A percentile compares a stretch with the other conserved stretches of the same genome.
Conservation (phyloP, 2,888 invertebrate genomes). For the Drosophila colorata region DNA sequence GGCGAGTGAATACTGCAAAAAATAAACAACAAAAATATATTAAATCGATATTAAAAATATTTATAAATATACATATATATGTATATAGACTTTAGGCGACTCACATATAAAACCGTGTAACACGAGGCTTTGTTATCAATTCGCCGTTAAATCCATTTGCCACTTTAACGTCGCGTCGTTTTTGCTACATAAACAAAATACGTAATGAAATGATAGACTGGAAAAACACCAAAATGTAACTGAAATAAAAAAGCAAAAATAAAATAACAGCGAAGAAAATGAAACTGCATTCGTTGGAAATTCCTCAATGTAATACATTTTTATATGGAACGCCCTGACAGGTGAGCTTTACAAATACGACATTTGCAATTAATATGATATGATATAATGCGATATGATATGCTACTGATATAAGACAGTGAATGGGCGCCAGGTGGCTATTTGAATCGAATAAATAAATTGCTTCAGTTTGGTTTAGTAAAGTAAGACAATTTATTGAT, state of each 20-base stretch:
- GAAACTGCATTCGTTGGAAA: constrained; percentile 54
- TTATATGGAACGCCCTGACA: constrained; percentile 20
- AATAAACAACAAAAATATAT: constrained; percentile 12
- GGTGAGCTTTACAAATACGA: constrained; percentile 46
- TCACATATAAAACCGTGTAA: constrained; percentile 47
- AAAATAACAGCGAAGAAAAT: constrained; percentile 7
- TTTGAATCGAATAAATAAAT: constrained; percentile 2
- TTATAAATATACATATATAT: constrained; percentile 2
- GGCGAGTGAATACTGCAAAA: constrained; percentile 18
- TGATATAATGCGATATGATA: constrained; percentile 3
- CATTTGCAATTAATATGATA: constrained; percentile 26
- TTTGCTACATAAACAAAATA: constrained; percentile 37
- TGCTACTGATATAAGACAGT: background rate
- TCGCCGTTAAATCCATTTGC: constrained; percentile 37
- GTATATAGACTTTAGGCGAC: constrained; percentile 12
- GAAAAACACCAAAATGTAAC: constrained; percentile 9
- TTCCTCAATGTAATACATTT: constrained; percentile 39
- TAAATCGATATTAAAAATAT: constrained; percentile 22
- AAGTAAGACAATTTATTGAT: background rate
- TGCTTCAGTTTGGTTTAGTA: no score
- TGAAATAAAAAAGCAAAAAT: constrained; percentile 5
- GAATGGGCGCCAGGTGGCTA: constrained; percentile 3
- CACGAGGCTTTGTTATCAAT: constrained; percentile 51
- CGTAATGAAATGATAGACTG: constrained; percentile 31
- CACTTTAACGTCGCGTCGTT: constrained; percentile 24